Base-by-base conservation (phyloP, 2,888 invertebrate genomes). In the Diplolepis rosae region DNA sequence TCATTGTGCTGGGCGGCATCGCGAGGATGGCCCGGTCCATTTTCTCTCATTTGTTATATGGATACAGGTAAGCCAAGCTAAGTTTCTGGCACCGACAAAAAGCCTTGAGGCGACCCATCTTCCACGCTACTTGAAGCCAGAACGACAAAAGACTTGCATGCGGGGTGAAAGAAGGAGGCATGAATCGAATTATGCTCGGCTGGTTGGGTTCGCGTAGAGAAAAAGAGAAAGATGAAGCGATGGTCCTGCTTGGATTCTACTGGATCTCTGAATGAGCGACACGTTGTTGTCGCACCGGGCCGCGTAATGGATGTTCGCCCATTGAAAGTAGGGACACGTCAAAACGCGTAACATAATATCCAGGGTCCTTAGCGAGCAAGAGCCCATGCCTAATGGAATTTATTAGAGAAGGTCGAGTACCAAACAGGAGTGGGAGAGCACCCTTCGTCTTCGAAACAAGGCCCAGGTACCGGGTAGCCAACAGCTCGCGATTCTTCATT, bases 301-400 rank as follows among this genome's bases (percentile, higher is more conserved):
- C 77, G 75, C 77, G 84, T 85, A 85, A 87, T 86, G 80, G 86
- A 85, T 83, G 84, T 79, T 78, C 79, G 79, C 79, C 84, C 81
- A 86, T 87, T 85, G 77, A 84, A 70, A 70, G 52, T 52, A 68
- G 70, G 68, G 65, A 74, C 69, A 79, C 76, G 79, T 78, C 81
- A 81, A 80, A 83, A 83, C 81, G 85, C 81, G 86, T 85, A 87
- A 87, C 86, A 87, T 83, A 87, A 87, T 87, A 84, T 87, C 84
- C 69, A 74, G 82, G 82, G 76, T 79, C 81, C 82, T 83, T 82
- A 75, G 78, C 74, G 75, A 66, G 77, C 73, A 86, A 85, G 84
- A 84, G 84, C 81, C 86, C 88, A 82, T 86, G 82, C 74, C 87
- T 88, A 88, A 88, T 88, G 85, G 87, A 87, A 88, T 88, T 88